Base-by-base conservation (phyloP, 2,113 vertebrate species). In the Corvus moneduloides region DNA sequence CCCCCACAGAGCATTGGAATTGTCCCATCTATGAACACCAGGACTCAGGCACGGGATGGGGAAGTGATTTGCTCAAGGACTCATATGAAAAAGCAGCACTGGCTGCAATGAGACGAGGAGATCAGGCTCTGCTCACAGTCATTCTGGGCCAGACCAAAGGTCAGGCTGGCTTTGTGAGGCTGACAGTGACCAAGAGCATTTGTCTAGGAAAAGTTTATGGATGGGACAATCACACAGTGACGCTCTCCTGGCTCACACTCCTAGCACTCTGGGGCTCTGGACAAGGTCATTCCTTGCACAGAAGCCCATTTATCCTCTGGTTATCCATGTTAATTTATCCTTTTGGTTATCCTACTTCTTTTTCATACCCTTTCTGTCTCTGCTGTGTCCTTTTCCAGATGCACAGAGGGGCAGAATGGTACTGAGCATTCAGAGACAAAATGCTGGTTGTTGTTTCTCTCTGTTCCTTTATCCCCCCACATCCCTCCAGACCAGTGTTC, bases 151-250 rank as follows among this genome's bases (percentile, higher is more conserved):
- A 86, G 75, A 76, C 16, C 43, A 71, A 85, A 88, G 43, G 48
- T 44, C 62, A 71, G 56, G 16, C 32, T 62, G 63, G 61, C 24
- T 80, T 39, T 33, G 33, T 26, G 75, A 84, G 52, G 72, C 61
- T 67, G 62, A 37, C 28, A 35, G 61, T 12, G 43, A 66, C 43
- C 72, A 89, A 72, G 15, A 64, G 59, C 59, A 66, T 11, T 41
- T 2, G 0, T 27, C 30, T 15, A 78, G 44, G 52, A 69, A 43
- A 74, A 22, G 59, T 37, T 88, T 46, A 58, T 16, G 39, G 73
- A 51, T 2, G 2, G 62, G 52, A 35, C 0, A 9, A 41, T 18
- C 55, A 58, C 14, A 35, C 12, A 48, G 32, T 1, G 2, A 26
- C 0, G 1, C 11, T 63, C 10, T 22, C 62, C 62, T 44, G 8